Conservation (phyloP, 1,140 invertebrate species). For the Oreohelix idahoensis region DNA sequence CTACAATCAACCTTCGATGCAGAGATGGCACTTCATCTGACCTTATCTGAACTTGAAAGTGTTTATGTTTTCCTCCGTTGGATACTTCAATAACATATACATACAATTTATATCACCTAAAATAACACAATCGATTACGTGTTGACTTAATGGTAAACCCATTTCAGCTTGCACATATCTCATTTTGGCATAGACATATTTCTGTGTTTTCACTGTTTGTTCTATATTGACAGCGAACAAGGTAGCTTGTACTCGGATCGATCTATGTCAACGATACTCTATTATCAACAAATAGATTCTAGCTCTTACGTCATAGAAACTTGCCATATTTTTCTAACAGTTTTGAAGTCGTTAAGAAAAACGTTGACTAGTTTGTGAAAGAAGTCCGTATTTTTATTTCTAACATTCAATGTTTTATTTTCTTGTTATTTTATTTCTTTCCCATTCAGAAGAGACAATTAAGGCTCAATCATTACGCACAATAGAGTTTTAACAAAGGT, state of each 20-base stretch:
- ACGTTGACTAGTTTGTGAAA: no score
- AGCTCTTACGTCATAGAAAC: background rate
- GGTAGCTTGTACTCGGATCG: background rate
- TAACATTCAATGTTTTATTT: background rate
- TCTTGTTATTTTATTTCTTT: background rate
- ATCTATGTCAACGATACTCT: background rate
- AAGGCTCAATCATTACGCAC: background rate
- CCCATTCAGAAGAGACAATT: background rate
- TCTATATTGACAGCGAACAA: background rate
- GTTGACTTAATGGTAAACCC: background rate
- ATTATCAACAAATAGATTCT: background rate
- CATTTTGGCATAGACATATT: background rate
- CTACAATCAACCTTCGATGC: no score
- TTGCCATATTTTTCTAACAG: background rate
- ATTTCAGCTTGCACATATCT: background rate
- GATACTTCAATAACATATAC: no score
- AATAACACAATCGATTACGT: no score
- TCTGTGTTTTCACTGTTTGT: background rate
- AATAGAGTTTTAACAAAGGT: background rate
- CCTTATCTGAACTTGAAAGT: no score
- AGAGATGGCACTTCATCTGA: no score
- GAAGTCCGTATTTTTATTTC: no score
- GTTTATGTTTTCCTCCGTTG: no score
- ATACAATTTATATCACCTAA: no score
- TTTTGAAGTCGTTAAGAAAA: no score